Base-by-base conservation (phyloP, 2,797 vertebrate species). In the Chelmon rostratus region DNA sequence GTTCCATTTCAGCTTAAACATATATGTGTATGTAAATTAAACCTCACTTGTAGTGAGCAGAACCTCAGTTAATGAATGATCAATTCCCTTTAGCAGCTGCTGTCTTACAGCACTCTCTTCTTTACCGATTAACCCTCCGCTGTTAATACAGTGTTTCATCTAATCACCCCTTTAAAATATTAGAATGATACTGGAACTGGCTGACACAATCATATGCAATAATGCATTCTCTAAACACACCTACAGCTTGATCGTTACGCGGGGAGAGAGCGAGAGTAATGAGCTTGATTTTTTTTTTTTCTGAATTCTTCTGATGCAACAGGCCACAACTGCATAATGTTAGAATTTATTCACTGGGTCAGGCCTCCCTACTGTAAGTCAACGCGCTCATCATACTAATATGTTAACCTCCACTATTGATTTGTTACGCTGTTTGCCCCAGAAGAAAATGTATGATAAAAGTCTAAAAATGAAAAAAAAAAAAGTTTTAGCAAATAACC, bases 281-380 rank as follows among this genome's bases (percentile, higher is more conserved):
- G 53, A 83, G 68, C 63, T 35, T 1, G 0, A 61, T 79, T 81
- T 58, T 61, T 52, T 58, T 79, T 81, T 58, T 61, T 52, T 58
- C 49, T 76, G 50, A 74, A 44, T 68, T 23, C n/a, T 54, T 69
- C 35, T 28, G 37, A 61, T 81, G 75, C 79, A 86, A 86, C 64
- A 75, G 53, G 75, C 77, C 65, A 73, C 75, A 88, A 85, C 89
- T 87, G 86, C 75, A 81, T 77, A 84, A 85, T 81, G 68, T 58
- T 81, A 35, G 18, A 79, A 82, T 92, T 82, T 81, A 90, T 89
- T 90, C 73, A 76, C 90, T 93, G 79, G 90, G 83, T 92, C 83
- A 86, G 54, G 54, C 40, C 54, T 81, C 63, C 63, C 68, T 76
- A 74, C 70, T 87, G 79, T 84, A 86, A 81, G 65, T 79, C 84